Evolutionary conservation across 1,140 invertebrate genomes (phyloP).

Genomic region (Pantala flavescens): DNA sequence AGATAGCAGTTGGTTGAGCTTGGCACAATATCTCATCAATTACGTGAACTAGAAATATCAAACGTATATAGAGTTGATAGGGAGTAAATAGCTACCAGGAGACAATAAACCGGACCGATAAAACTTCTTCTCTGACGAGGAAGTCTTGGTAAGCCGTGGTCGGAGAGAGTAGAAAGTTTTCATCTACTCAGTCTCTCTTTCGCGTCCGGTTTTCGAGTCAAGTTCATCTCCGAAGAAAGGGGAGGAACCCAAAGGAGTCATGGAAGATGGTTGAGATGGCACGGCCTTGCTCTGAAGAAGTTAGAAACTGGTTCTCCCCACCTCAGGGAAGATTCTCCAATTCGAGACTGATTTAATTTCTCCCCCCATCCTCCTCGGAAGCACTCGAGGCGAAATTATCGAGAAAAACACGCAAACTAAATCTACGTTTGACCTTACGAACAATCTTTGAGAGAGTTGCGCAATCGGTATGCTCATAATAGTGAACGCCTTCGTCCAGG

Average conservation of each 20-base stretch:
- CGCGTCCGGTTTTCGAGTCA: neutral
- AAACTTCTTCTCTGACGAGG: neutral
- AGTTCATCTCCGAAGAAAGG: neutral
- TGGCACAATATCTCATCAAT: no score
- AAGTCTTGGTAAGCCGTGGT: neutral
- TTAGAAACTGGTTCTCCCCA: neutral
- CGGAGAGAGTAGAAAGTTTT: constrained; percentile 1
- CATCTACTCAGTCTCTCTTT: neutral
- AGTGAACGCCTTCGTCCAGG: no score
- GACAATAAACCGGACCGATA: neutral
- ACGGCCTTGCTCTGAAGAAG: neutral
- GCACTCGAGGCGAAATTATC: no score
- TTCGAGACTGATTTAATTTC: neutral
- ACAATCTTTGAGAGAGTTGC: no score
- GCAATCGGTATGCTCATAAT: no score
- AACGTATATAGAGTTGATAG: no score
- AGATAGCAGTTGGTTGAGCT: no score
- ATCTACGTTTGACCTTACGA: neutral
- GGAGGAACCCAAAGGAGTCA: neutral
- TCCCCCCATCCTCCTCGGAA: neutral
- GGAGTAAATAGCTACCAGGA: neutral
- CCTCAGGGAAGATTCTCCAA: neutral
- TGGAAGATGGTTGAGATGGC: neutral
- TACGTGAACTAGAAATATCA: no score
- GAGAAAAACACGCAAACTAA: neutral